Evolutionary conservation across 2,888 invertebrate species (phyloP).

Genomic region (Tuberolachnus salignus): DNA sequence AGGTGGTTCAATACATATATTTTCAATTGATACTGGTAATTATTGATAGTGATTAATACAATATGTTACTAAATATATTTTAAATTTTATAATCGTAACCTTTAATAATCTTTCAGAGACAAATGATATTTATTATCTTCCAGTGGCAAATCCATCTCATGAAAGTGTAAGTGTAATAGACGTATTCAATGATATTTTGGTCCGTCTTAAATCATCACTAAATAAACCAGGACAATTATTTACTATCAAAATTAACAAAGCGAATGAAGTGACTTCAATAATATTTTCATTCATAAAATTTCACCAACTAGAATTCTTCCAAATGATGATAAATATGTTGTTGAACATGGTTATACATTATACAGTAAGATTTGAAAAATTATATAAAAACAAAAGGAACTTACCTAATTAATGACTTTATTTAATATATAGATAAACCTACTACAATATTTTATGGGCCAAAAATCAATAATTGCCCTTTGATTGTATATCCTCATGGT

Average conservation of each 20-base stretch:
- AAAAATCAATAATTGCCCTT: conserved; percentile 66
- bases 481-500: conserved; percentile 81
- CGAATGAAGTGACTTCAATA: not conserved
- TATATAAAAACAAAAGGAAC: not conserved
- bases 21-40: conserved; percentile 70
- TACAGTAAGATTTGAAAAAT: conserved; percentile 21
- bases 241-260: not conserved
- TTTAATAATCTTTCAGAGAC: conserved; percentile 24
- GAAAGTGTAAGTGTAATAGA: conserved; percentile 40
- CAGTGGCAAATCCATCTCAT: conserved; percentile 44
- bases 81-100: not conserved
- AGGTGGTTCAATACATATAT: conserved; percentile 68
- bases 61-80: not conserved
- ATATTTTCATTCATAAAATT: conserved; percentile 31
- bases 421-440: conserved; percentile 67
- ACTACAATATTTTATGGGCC: conserved; percentile 72
- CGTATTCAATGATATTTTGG: conserved; percentile 37
- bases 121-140: conserved; percentile 41
- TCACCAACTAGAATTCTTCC: conserved; percentile 40
- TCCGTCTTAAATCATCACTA: conserved; percentile 49
- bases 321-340: conserved; percentile 34
- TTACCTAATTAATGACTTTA: conserved; percentile 48
- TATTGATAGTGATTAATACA: no score
- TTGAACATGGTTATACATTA: conserved; percentile 49
- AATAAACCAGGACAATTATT: conserved; percentile 52